These are phyloP conservation scores for Amphipyra tragopoginis DNA, from an alignment of 2,888 invertebrate species.

Conservation along the genomic window DNA sequence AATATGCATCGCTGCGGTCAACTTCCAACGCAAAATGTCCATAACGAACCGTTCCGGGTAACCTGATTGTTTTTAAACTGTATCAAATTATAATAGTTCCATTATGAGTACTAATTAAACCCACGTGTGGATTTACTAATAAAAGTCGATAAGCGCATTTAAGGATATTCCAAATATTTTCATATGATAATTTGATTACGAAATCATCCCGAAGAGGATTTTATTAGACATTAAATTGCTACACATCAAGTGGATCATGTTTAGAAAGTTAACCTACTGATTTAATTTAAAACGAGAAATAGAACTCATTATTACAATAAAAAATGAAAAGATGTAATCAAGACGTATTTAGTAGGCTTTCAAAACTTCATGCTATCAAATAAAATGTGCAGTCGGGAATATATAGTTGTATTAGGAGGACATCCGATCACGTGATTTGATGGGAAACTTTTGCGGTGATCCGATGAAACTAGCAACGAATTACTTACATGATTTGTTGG, in stretches of 20 bases:
- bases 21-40: slow-evolving; percentile 23
- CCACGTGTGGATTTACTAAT: slow-evolving; percentile 17
- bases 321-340: too few species aligned
- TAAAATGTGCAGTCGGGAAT: too few species aligned
- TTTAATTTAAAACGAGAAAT: too few species aligned
- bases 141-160: slow-evolving; percentile 24
- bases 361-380: too few species aligned
- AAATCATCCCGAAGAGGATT: slow-evolving; percentile 21
- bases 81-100: slow-evolving; percentile 24
- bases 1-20: slow-evolving; percentile 22
- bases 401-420: too few species aligned
- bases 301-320: too few species aligned
- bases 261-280: neutral
- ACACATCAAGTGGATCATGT: neutral
- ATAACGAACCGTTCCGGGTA: slow-evolving; percentile 18
- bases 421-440: too few species aligned
- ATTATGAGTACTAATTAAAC: slow-evolving; percentile 24
- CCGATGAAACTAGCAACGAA: too few species aligned
- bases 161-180: slow-evolving; percentile 19
- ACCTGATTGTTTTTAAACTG: slow-evolving; percentile 23
- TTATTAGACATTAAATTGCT: slow-evolving; percentile 1
- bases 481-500: too few species aligned
- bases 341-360: too few species aligned
- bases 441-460: too few species aligned
- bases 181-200: slow-evolving; percentile 11